Evolutionary conservation across 2,888 invertebrate genomes (phyloP), one percentile per base, ranked within the genome.

Genomic region (Hedya salicella): DNA sequence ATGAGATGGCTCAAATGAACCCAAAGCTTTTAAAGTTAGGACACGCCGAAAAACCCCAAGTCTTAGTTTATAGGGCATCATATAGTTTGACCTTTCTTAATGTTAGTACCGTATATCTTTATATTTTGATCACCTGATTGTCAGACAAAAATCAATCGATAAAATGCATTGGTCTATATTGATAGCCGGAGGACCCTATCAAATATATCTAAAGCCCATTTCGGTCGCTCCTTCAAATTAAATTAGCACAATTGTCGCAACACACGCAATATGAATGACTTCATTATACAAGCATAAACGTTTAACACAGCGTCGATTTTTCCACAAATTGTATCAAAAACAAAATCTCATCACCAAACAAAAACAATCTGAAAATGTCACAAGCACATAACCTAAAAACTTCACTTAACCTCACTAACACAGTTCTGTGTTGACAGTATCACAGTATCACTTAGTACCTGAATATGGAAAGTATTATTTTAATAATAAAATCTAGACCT

Each of bases 181-280:
- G 8, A 17, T 56, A 17, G 5, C 21, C 16, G 6, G 21, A 5
- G 11, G 42, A 56, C 56, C 30, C 44, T 56, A 42, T 56, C 14
- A 11, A n/a, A n/a, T 42, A 25, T 32, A 56, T 16, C 56, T n/a
- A n/a, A 56, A 30, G 16, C 13, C 67, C 42, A 52, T 67, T 56
- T 50, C 5, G 6, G 14, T 62, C 75, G 74, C 72, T 42, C 70
- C 72, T 68, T 74, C 75, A 80, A 84, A 83, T 82, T 81, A 67
- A 78, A 83, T 83, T 82, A 82, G 63, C 71, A 50, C 66, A 76
- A 76, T 75, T 11, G 25, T 30, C 19, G 14, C 40, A 42, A 49
- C 30, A 40, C 39, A 48, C 30, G 30, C 30, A 36, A 8, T 8
- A 11, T 8, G 40, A 30, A 60, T 53, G 9, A 44, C 30, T 14